Evolutionary conservation across 2,888 invertebrate species (phyloP), one percentile per base, ranked within the genome.

Genomic region (Morpho helenor): DNA sequence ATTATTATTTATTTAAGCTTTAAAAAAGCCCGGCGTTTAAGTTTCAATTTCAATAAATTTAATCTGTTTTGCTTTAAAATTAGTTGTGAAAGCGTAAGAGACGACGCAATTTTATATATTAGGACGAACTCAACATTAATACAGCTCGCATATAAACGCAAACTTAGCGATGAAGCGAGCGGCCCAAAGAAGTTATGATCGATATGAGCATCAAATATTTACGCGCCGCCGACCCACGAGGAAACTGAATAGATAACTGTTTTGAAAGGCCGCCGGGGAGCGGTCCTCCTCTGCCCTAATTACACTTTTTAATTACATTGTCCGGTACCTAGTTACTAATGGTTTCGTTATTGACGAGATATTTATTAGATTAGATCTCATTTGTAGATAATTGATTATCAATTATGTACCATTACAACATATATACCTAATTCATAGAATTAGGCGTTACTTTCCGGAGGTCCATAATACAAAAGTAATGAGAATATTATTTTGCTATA

Each of bases 191-290:
- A 86, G 79, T 86, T 84, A 88, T 89, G 84, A 88, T 89, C 88
- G 87, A 89, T 89, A 86, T 79, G 68, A 76, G 65, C 85, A 89
- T 89, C 80, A 89, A 89, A 88, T 88, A 89, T 89, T 89, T 80
- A 88, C 74, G 75, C 74, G 71, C 72, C 71, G 73, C 73, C 80
- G 77, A 73, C 80, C 80, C 76, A 72, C 76, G 74, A 82, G 79
- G 81, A 82, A 86, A 79, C 77, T 76, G 73, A 82, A 84, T 82
- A 79, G 82, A 81, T 83, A 80, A 82, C 81, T 76, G 81, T 78
- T 79, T 81, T 82, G 76, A 86, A 85, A 84, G 79, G 84, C 81
- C 84, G 77, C 82, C 69, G 74, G 81, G 82, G 83, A 80, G 68
- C 67, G 66, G 70, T 59, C 59, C 48, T 56, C 46, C 49, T 60